Evolutionary conservation across 2,113 vertebrate species (phyloP), one percentile per base, ranked within the genome.

Genomic region (Brachyhypopomus gauderio): DNA sequence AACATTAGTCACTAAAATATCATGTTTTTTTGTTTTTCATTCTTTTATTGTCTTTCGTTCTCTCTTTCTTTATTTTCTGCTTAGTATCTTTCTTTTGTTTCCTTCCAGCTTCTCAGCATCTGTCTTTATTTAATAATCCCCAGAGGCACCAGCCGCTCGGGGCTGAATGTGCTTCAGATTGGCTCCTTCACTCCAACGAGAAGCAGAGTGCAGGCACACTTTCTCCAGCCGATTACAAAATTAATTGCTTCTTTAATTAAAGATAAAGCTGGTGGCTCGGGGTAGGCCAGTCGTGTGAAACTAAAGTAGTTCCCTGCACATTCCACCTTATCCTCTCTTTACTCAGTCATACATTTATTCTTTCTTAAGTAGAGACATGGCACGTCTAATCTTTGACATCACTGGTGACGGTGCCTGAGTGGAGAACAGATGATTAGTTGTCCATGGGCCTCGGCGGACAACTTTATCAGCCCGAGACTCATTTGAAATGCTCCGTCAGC

Each of bases 191-290:
- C 77, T 75, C 55, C 55, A 11, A 30, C 45, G 62, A 30, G 16
- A 62, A 60, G 76, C 36, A 12, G 58, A 45, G 58, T 22, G 30
- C 69, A 62, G 63, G 55, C 36, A 36, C 41, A 30, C 45, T 69
- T 72, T 69, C 72, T 79, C 71, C 45, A 34, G 83, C 75, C 59
- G 80, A 87, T 87, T 80, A 82, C 70, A 78, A 75, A 86, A 87
- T 86, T 82, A 86, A 86, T 87, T 85, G 80, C 84, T 87, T 86
- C 82, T 86, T 84, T 87, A 87, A 87, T 86, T 85, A 87, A 86
- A 86, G 84, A 85, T 86, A 86, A 85, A 85, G 75, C 77, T 55
- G 36, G 36, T 62, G 58, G 74, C 77, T 72, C 59, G 17, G 48
- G 71, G 80, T 86, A 72, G 82, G 74, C 77, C 69, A 72, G 77